phyloP scores from a whole-genome alignment of 2,113 vertebrate species.

The Cinclus mexicanus region DNA sequence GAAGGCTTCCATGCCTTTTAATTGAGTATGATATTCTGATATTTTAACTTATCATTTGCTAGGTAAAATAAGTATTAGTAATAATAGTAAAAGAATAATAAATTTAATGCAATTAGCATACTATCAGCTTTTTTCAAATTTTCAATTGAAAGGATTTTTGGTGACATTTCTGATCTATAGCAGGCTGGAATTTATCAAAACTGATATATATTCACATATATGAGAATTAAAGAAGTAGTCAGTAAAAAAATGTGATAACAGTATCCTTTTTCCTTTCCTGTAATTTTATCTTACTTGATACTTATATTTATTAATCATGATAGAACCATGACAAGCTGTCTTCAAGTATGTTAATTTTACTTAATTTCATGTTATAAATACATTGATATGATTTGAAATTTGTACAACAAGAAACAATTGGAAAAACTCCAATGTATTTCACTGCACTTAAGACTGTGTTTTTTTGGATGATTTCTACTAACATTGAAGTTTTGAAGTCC shows the following conservation, averaged over 20 bases:
- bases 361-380: background rate
- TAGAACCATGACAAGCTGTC: background rate
- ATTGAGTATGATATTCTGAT: background rate
- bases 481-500: background rate
- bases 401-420: background rate
- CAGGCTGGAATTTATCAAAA: background rate
- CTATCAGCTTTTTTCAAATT: background rate
- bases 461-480: background rate
- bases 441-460: background rate
- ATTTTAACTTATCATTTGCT: background rate
- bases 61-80: background rate
- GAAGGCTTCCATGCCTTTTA: background rate
- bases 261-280: background rate
- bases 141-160: background rate
- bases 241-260: background rate
- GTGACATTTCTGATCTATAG: background rate
- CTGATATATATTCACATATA: background rate
- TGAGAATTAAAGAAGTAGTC: background rate
- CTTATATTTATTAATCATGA: background rate
- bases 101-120: background rate
- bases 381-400: background rate
- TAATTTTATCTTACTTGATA: background rate
- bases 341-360: background rate
- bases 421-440: background rate
- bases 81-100: background rate